phyloP scores from a whole-genome alignment of 2,888 invertebrate genomes.

The Lasius fuliginosus region DNA sequence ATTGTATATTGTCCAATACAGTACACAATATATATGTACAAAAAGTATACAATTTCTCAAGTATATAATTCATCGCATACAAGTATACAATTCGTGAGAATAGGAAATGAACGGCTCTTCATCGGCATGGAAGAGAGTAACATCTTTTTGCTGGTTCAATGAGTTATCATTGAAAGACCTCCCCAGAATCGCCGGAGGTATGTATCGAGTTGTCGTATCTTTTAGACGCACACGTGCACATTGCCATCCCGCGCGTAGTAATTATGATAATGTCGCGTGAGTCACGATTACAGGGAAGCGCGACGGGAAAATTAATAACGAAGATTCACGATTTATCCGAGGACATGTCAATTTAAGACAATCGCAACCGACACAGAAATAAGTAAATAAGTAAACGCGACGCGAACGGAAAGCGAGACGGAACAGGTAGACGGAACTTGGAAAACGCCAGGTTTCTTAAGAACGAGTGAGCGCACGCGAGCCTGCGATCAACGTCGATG shows the following conservation, averaged over 20 bases:
- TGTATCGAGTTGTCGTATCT: constrained; percentile 60
- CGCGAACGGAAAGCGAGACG: constrained; percentile 29
- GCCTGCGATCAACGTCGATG: constrained; percentile 15
- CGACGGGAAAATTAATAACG: constrained; percentile 64
- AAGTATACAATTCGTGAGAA: constrained; percentile 41
- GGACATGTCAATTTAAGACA: constrained; percentile 64
- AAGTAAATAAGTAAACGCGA: constrained; percentile 4
- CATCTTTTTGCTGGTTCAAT: constrained; percentile 55
- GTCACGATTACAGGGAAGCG: constrained; percentile 51
- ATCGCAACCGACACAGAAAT: constrained; percentile 39
- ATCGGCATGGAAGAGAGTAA: constrained; percentile 24
- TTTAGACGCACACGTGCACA: constrained; percentile 51
- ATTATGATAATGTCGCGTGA: constrained; percentile 68
- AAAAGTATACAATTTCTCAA: neutral
- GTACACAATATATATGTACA: neutral
- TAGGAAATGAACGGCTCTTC: constrained; percentile 40
- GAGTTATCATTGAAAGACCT: constrained; percentile 47
- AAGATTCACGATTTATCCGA: constrained; percentile 57
- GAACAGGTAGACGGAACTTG: constrained; percentile 28
- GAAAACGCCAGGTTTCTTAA: constrained; percentile 15
- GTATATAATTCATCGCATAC: constrained; percentile 21
- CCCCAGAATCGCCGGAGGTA: constrained; percentile 51
- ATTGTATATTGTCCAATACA: neutral
- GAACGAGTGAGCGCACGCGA: constrained; percentile 48
- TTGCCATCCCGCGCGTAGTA: constrained; percentile 53